phyloP scores from a whole-genome alignment of 1,140 invertebrate species.

The Ceratosolen solmsi region DNA sequence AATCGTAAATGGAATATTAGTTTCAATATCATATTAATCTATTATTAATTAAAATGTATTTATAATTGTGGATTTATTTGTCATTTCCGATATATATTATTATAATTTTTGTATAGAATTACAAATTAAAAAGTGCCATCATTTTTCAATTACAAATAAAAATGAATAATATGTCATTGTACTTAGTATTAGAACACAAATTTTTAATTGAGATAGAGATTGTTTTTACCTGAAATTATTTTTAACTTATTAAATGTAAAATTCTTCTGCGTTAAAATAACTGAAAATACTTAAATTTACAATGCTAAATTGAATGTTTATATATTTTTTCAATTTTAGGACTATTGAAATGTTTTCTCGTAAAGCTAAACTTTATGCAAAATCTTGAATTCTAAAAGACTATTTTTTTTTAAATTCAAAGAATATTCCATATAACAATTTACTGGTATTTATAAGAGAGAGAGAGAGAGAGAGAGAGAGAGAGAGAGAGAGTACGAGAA shows the following conservation, averaged over 20 bases:
- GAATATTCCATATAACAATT: not conserved
- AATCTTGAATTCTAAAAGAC: not conserved
- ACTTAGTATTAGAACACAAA: not conserved
- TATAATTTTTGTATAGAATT: not conserved
- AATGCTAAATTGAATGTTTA: not conserved
- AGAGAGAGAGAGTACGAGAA: too few species aligned
- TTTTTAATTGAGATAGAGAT: not conserved
- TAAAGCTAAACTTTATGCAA: not conserved
- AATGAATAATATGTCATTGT: not conserved
- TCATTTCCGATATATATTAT: not conserved
- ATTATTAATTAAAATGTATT: constrained; percentile 2
- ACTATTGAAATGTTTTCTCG: too few species aligned
- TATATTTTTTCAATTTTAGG: too few species aligned
- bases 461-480: too few species aligned
- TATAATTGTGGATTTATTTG: constrained; percentile 2
- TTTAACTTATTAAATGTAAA: not conserved
- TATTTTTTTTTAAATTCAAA: not conserved
- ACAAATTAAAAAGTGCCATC: not conserved
- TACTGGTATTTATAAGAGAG: not conserved
- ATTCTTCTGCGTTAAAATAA: not conserved
- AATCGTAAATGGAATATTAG: not conserved
- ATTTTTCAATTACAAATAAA: not conserved
- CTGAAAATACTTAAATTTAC: not conserved
- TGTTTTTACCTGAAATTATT: not conserved
- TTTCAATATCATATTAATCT: not conserved